phyloP scores from a whole-genome alignment of 1,140 invertebrate genomes.

The Ceratina japonica region DNA sequence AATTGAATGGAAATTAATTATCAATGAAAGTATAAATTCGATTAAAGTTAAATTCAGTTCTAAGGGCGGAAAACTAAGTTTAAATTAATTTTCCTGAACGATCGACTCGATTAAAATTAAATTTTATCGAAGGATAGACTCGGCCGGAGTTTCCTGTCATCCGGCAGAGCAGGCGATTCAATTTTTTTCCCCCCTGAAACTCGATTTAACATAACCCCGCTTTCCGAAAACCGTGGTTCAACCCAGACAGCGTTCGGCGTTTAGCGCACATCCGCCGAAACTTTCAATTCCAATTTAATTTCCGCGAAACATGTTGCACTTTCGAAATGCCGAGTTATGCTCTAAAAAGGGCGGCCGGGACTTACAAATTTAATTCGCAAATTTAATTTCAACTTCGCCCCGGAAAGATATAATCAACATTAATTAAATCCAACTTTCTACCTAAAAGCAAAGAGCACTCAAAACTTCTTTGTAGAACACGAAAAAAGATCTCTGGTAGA shows the following conservation, averaged over 20 bases:
- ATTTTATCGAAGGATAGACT: constrained; percentile 16
- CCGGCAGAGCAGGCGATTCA: not conserved
- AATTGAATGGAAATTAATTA: constrained; percentile 4
- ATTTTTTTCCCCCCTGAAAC: not conserved
- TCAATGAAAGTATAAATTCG: not conserved
- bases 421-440: not conserved
- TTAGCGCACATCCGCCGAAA: not conserved
- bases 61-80: not conserved
- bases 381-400: not conserved
- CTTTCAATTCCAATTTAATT: constrained; percentile 19
- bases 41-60: constrained; percentile 9
- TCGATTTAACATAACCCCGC: constrained; percentile 2
- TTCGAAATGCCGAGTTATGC: not conserved
- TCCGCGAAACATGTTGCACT: not conserved
- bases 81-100: constrained; percentile 1
- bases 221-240: not conserved
- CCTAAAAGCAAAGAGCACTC: not conserved
- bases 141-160: not conserved
- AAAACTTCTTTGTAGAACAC: not conserved
- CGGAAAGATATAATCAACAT: not conserved
- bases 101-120: constrained; percentile 23
- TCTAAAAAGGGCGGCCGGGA: not conserved
- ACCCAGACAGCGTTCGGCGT: not conserved
- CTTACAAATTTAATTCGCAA: not conserved
- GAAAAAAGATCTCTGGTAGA: not conserved